These are phyloP conservation scores for Hephaestus fuliginosus DNA, from an alignment of 2,797 vertebrate genomes.

Conservation along the genomic window DNA sequence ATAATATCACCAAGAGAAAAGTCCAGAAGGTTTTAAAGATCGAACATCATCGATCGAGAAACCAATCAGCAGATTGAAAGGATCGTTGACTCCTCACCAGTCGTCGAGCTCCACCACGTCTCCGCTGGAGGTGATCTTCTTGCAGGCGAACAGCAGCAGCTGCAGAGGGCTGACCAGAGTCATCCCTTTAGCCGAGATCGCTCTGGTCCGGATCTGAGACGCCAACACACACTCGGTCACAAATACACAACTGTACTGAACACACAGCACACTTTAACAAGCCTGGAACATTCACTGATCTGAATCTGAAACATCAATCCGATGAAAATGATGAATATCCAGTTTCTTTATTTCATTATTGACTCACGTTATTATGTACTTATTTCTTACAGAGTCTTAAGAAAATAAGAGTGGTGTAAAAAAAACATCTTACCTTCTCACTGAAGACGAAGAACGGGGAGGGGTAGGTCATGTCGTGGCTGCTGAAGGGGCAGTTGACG, in stretches of 20 bases:
- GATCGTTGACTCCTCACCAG: slow-evolving; percentile 64
- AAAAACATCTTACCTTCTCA: slow-evolving; percentile 89
- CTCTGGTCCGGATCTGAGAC: slow-evolving; percentile 81
- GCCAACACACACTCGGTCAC: neutral
- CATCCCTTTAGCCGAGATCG: slow-evolving; percentile 94
- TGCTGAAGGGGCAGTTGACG: slow-evolving; percentile 97
- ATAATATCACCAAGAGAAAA: no score
- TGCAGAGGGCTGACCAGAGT: slow-evolving; percentile 95
- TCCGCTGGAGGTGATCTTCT: slow-evolving; percentile 92
- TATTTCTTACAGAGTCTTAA: no score
- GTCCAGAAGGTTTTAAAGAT: no score
- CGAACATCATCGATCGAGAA: no score
- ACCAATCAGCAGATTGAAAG: no score
- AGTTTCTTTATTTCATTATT: no score
- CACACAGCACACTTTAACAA: neutral
- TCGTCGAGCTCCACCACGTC: slow-evolving; percentile 86
- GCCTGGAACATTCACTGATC: no score
- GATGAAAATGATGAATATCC: no score
- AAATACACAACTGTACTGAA: no score
- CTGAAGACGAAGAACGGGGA: slow-evolving; percentile 96
- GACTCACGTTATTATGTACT: no score
- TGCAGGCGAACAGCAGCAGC: slow-evolving; percentile 94
- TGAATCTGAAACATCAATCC: no score
- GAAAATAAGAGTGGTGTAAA: no score
- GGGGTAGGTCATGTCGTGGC: slow-evolving; percentile 93